phyloP scores from a whole-genome alignment of 2,888 invertebrate species.

The Miltochrista miniata region DNA sequence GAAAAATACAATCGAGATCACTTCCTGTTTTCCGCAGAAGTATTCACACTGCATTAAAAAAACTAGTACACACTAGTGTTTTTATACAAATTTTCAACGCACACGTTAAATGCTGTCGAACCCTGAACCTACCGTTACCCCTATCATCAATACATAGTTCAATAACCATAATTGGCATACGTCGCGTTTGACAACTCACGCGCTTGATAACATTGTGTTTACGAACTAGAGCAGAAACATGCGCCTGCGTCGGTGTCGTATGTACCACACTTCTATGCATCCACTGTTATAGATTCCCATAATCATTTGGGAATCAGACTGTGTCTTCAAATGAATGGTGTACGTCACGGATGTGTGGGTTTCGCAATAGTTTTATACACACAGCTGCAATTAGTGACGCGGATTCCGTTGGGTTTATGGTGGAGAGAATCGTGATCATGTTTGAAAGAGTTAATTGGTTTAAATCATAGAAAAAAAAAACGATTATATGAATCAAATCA shows the following conservation, averaged over 20 bases:
- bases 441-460: too few species aligned
- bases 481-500: too few species aligned
- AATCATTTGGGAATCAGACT: conserved; percentile 13
- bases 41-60: too few species aligned
- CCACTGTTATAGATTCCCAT: conserved; percentile 24
- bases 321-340: conserved; percentile 2
- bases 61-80: background rate
- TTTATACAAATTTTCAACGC: background rate
- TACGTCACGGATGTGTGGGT: background rate
- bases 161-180: conserved; percentile 33
- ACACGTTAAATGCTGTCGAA: background rate
- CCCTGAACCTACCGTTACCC: background rate
- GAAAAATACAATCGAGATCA: too few species aligned
- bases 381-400: too few species aligned
- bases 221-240: conserved; percentile 62
- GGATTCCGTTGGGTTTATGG: too few species aligned
- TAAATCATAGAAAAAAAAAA: too few species aligned
- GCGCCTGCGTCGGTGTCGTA: conserved; percentile 18
- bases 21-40: too few species aligned
- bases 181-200: conserved; percentile 42
- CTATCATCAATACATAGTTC: conserved; percentile 16
- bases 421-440: too few species aligned
- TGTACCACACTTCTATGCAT: conserved; percentile 8
- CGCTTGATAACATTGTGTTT: conserved; percentile 51
- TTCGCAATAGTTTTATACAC: background rate